phyloP scores from a whole-genome alignment of 1,140 invertebrate species.

The Drosophila equinoxialis region DNA sequence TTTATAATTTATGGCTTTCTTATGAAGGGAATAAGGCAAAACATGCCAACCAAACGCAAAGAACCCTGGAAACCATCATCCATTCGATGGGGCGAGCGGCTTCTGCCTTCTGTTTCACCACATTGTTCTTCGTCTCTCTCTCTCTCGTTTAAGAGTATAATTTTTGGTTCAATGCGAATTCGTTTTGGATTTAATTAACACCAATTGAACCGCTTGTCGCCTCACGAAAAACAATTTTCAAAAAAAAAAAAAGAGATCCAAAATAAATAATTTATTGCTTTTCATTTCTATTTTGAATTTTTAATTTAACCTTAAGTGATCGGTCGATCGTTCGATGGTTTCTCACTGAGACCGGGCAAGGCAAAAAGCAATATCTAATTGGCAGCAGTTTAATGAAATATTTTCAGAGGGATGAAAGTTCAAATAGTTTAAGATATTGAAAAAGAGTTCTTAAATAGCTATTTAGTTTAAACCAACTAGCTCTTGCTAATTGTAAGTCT shows the following conservation, averaged over 20 bases:
- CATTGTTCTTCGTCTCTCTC: background rate
- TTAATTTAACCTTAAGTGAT: slow-evolving; percentile 71
- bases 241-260: slow-evolving; percentile 53
- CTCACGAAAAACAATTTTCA: slow-evolving; percentile 61
- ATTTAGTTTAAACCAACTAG: no score
- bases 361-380: background rate
- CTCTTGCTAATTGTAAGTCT: no score
- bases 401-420: slow-evolving; percentile 1
- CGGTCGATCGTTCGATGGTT: background rate
- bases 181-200: slow-evolving; percentile 82
- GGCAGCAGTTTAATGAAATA: slow-evolving; percentile 9
- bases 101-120: slow-evolving; percentile 15
- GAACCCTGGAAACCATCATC: slow-evolving; percentile 49
- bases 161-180: slow-evolving; percentile 53
- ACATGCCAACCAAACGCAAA: slow-evolving; percentile 50
- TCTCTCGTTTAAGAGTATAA: slow-evolving; percentile 5
- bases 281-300: slow-evolving; percentile 42
- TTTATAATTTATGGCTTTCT: slow-evolving; percentile 80
- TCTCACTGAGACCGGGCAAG: background rate
- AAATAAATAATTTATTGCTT: slow-evolving; percentile 69
- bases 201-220: slow-evolving; percentile 83
- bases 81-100: background rate
- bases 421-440: background rate
- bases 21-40: slow-evolving; percentile 42
- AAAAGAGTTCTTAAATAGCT: no score